These are phyloP conservation scores for Podiceps cristatus DNA, from an alignment of 2,113 vertebrate genomes.

Conservation along the genomic window DNA sequence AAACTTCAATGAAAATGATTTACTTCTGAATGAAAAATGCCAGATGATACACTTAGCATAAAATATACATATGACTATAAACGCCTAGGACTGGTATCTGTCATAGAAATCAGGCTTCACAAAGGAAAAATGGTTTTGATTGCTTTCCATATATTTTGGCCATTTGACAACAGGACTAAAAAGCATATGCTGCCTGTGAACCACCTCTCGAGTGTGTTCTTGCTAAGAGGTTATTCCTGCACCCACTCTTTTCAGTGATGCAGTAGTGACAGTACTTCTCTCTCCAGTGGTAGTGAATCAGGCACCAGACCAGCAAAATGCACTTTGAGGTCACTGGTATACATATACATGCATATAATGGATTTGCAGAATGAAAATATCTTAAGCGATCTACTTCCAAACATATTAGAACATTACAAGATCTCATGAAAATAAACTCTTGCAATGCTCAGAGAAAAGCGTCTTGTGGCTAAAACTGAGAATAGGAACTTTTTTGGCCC, in stretches of 20 bases:
- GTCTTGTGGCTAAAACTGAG: background rate
- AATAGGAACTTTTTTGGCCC: background rate
- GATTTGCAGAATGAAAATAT: background rate
- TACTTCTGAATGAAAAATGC: background rate
- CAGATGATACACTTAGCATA: background rate
- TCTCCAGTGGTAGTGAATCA: background rate
- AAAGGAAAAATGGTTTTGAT: background rate
- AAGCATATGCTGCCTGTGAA: background rate
- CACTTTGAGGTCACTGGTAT: background rate
- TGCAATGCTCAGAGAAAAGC: background rate
- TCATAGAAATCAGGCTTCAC: background rate
- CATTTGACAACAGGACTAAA: background rate
- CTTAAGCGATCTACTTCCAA: background rate
- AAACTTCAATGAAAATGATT: background rate
- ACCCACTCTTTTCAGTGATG: background rate
- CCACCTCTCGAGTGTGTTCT: accelerated
- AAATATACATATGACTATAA: background rate
- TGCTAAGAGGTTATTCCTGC: background rate
- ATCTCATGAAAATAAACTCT: background rate
- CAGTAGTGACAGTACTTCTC: background rate
- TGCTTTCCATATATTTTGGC: background rate
- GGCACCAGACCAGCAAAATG: background rate
- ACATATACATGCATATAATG: background rate
- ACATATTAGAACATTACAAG: background rate
- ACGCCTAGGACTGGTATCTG: background rate